Base-by-base conservation (phyloP, 2,888 invertebrate genomes). In the Proisotoma minuta region DNA sequence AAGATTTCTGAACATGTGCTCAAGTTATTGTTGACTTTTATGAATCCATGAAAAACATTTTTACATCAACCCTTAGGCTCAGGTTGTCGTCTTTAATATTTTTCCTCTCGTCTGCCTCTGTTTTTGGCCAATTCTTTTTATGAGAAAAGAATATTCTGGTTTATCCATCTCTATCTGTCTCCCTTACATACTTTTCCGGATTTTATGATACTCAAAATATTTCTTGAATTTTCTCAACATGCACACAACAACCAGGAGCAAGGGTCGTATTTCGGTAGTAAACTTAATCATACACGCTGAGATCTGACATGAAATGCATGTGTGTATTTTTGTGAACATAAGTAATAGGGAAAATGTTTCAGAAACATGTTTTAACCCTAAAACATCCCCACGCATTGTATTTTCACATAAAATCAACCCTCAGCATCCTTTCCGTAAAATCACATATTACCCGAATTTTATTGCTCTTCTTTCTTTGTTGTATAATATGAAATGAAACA, bases 251-350 rank as follows among this genome's bases (percentile, higher is more conserved):
- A n/a, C n/a, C n/a, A n/a, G n/a, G n/a, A n/a, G n/a, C n/a, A n/a
- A n/a, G 52, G 52, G 52, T 49, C 49, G 49, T 49, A 49, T n/a
- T n/a, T n/a, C 12, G 47, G 10, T 49, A 12, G 49, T 49, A 49
- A 47, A 8, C 5, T n/a, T 47, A 47, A 47, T 10, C 8, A 47
- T n/a, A n/a, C n/a, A n/a, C n/a, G n/a, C n/a, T n/a, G n/a, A n/a
- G n/a, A n/a, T n/a, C n/a, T n/a, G n/a, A n/a, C n/a, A n/a, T n/a
- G n/a, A n/a, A n/a, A n/a, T n/a, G n/a, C n/a, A n/a, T n/a, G n/a
- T n/a, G n/a, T n/a, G n/a, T n/a, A n/a, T n/a, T n/a, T n/a, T n/a
- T n/a, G n/a, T n/a, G n/a, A n/a, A n/a, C n/a, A n/a, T n/a, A n/a
- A n/a, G n/a, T n/a, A n/a, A n/a, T n/a, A n/a, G n/a, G n/a, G n/a